These are phyloP conservation scores for Globia sparganii DNA, from an alignment of 2,888 invertebrate genomes.

Conservation along the genomic window DNA sequence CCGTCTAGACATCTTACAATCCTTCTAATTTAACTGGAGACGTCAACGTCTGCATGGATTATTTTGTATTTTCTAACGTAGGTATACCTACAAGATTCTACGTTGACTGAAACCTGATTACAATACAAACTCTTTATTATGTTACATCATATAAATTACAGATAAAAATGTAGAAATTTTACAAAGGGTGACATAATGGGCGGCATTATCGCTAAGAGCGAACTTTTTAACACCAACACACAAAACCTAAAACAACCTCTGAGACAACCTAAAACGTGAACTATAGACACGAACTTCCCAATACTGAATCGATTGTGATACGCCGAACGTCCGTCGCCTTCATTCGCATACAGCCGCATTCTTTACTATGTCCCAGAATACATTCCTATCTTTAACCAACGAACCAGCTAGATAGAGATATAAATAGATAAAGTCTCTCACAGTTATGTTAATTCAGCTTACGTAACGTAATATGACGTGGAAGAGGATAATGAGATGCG, in stretches of 20 bases:
- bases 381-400: constrained; percentile 26
- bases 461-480: constrained; percentile 59
- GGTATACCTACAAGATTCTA: not conserved
- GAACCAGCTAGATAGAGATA: constrained; percentile 62
- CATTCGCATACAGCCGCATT: constrained; percentile 41
- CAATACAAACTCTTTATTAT: not conserved
- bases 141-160: not conserved
- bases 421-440: constrained; percentile 64
- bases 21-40: constrained; percentile 47
- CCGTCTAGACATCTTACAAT: constrained; percentile 59
- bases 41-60: constrained; percentile 31
- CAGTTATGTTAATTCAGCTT: constrained; percentile 61
- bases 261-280: not conserved
- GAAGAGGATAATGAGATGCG: constrained; percentile 74
- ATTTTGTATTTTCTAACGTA: constrained; percentile 13
- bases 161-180: not conserved
- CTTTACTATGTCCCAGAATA: constrained; percentile 36
- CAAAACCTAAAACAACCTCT: too few species aligned
- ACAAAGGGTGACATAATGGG: not conserved
- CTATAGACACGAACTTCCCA: not conserved
- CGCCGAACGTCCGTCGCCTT: not conserved
- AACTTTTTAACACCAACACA: too few species aligned
- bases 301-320: constrained; percentile 25
- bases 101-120: not conserved
- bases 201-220: not conserved